Conservation (phyloP, 2,888 invertebrate genomes). For the Nomada lathburiana region DNA sequence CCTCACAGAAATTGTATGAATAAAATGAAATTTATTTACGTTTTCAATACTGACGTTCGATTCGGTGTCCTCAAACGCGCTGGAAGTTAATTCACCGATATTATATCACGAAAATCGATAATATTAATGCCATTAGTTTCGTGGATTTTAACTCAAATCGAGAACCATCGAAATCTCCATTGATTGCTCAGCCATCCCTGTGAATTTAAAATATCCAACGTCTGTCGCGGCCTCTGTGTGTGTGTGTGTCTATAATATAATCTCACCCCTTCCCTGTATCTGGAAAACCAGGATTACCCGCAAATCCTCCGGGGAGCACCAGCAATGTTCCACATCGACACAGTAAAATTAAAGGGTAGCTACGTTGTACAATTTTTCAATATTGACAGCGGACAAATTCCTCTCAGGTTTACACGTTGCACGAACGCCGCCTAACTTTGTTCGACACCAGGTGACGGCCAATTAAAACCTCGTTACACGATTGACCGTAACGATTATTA, state of each 20-base stretch:
- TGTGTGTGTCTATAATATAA: slow-evolving; percentile 17
- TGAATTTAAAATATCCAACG: slow-evolving; percentile 25
- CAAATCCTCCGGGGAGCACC: slow-evolving; percentile 18
- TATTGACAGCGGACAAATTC: slow-evolving; percentile 11
- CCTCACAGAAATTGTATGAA: neutral
- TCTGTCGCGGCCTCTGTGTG: neutral
- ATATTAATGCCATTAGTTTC: slow-evolving; percentile 25
- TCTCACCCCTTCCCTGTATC: neutral
- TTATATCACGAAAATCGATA: slow-evolving; percentile 9
- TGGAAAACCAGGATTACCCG: slow-evolving; percentile 38
- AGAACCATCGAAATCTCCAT: slow-evolving; percentile 1
- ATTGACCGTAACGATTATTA: slow-evolving; percentile 15
- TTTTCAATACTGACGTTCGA: neutral
- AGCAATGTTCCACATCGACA: slow-evolving; percentile 24
- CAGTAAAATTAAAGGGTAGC: slow-evolving; percentile 27
- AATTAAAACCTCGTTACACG: slow-evolving; percentile 4
- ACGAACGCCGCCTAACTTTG: slow-evolving; percentile 8
- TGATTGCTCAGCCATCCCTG: slow-evolving; percentile 20
- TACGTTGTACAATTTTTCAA: slow-evolving; percentile 28
- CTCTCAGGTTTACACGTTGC: slow-evolving; percentile 1
- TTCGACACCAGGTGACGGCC: neutral
- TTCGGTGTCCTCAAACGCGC: neutral
- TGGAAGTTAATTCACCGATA: neutral
- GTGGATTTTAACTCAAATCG: slow-evolving; percentile 22
- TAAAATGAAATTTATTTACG: neutral